Percentiles rank a stretch among this genome's conserved stretches.
Evolutionary conservation across 2,888 invertebrate species (phyloP).

Genomic region (Chaitophorus viminalis): DNA sequence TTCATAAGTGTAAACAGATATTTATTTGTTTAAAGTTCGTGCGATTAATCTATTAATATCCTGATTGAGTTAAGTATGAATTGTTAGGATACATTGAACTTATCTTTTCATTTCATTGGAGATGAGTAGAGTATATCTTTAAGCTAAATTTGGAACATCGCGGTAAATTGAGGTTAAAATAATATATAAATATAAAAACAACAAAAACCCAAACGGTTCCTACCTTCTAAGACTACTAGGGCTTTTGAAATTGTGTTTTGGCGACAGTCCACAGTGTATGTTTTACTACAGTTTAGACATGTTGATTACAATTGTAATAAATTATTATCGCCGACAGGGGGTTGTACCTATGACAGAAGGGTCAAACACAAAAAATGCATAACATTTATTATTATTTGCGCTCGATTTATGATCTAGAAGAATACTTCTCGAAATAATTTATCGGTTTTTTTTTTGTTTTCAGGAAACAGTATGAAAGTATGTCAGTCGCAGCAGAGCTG

Average conservation of each 20-base stretch:
- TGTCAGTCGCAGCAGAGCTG: conserved; percentile 68
- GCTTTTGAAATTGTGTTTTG: conserved; percentile 42
- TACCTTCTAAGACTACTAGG: background rate
- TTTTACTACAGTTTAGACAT: conserved; percentile 5
- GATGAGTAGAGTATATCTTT: background rate
- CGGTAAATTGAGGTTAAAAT: conserved; percentile 42
- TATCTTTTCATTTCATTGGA: background rate
- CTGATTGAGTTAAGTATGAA: no score
- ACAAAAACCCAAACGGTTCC: conserved; percentile 6
- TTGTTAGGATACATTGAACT: no score
- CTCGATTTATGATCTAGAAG: background rate
- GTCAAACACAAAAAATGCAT: background rate
- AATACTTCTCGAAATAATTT: background rate
- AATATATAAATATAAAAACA: conserved; percentile 42
- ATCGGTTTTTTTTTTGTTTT: conserved; percentile 28
- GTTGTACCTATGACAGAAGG: background rate
- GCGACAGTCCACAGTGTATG: conserved; percentile 16
- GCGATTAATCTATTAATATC: no score
- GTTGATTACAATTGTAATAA: conserved; percentile 27
- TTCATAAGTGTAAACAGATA: no score
- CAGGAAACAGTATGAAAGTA: conserved; percentile 63
- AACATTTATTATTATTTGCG: background rate
- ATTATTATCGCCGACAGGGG: background rate
- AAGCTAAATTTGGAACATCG: conserved; percentile 12
- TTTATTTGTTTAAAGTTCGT: no score